Conservation (phyloP, 2,797 vertebrate genomes). For the Bovichtus variegatus region DNA sequence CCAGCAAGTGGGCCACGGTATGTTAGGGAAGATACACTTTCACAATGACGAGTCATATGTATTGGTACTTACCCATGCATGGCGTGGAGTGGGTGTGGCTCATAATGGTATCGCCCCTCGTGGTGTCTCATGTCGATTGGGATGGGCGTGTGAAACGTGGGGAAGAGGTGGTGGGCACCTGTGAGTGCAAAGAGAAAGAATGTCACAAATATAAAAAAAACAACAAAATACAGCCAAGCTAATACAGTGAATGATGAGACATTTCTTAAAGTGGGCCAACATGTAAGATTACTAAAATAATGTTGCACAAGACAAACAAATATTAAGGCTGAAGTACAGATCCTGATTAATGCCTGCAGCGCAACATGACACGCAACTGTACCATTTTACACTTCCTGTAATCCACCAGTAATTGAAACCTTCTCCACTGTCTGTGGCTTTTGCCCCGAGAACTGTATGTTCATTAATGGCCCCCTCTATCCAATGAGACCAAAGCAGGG, state of each 20-base stretch:
- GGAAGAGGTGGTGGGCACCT: constrained; percentile 95
- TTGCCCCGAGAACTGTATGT: constrained; percentile 42
- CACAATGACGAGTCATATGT: not conserved
- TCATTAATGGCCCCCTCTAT: constrained; percentile 66
- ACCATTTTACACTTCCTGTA: constrained; percentile 73
- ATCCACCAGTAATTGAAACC: constrained; percentile 74
- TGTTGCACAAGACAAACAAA: not conserved
- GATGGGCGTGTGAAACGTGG: constrained; percentile 94
- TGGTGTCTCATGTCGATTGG: constrained; percentile 97
- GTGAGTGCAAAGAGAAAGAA: constrained; percentile 60
- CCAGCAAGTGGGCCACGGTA: not conserved
- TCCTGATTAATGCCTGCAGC: constrained; percentile 18
- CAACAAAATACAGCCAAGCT: not conserved
- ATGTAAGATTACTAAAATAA: not conserved
- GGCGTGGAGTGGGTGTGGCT: constrained; percentile 92
- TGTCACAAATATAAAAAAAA: not conserved
- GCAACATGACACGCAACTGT: constrained; percentile 55
- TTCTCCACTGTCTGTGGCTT: constrained; percentile 62
- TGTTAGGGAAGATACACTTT: not conserved
- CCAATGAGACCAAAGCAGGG: constrained; percentile 62
- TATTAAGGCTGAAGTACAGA: not conserved
- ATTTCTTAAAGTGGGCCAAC: constrained; percentile 76
- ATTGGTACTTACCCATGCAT: constrained; percentile 92
- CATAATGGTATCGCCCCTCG: constrained; percentile 97
- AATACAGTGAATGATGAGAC: constrained; percentile 9